phyloP scores from a whole-genome alignment of 2,888 invertebrate species.

The Lycocerus yunnanus region DNA sequence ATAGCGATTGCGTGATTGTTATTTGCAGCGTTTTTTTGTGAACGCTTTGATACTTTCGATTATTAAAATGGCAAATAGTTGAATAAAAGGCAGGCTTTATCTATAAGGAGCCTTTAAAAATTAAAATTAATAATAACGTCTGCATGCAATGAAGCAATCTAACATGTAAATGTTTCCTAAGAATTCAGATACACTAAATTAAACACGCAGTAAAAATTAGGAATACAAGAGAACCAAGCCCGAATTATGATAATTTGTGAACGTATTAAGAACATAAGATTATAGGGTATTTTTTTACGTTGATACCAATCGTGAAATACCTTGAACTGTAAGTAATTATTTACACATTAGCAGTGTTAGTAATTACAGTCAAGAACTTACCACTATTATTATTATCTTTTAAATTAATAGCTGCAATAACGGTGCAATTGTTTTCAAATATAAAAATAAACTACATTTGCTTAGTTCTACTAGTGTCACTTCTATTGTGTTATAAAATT shows the following conservation, averaged over 20 bases:
- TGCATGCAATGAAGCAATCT: constrained; percentile 45
- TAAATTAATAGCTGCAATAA: constrained; percentile 54
- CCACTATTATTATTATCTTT: constrained; percentile 52
- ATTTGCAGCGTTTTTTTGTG: constrained; percentile 13
- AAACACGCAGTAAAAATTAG: constrained; percentile 36
- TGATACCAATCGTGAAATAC: constrained; percentile 52
- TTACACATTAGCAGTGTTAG: constrained; percentile 55
- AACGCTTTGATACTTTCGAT: constrained; percentile 23
- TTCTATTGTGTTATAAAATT: background rate
- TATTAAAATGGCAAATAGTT: constrained; percentile 13
- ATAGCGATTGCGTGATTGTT: constrained; percentile 19
- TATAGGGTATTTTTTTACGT: constrained; percentile 42
- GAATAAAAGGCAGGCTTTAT: constrained; percentile 18
- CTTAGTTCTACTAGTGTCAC: background rate
- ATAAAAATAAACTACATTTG: background rate
- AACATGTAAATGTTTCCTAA: constrained; percentile 42
- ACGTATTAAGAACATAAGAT: constrained; percentile 45
- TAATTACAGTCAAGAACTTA: constrained; percentile 52
- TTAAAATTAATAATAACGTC: constrained; percentile 32
- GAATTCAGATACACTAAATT: constrained; percentile 36
- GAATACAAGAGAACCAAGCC: constrained; percentile 34
- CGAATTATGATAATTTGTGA: constrained; percentile 48
- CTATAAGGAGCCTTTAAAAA: constrained; percentile 27
- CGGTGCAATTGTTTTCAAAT: constrained; percentile 47
- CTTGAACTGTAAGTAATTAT: constrained; percentile 54